Evolutionary conservation across 2,113 vertebrate species (phyloP), one percentile per base, ranked within the genome.

Genomic region (Piliocolobus tephrosceles): DNA sequence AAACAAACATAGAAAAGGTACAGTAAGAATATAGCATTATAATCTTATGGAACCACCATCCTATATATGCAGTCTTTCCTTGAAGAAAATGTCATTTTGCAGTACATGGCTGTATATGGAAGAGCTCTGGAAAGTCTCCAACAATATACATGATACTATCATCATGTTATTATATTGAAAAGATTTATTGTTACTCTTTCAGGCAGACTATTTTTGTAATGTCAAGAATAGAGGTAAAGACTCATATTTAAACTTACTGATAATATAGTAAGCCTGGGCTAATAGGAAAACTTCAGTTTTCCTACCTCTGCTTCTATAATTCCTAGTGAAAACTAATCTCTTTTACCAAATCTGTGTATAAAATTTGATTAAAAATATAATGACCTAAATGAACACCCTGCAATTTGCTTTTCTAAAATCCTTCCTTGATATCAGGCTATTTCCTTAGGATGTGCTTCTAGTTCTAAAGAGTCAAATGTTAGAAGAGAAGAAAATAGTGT

Each of bases 321-420:
- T 61, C 17, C 18, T 55, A 82, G 23, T 76, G 38, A 96, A 93
- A 94, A 61, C 61, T 30, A 91, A 57, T 76, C 50, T 91, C 8
- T 91, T 45, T 58, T 82, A 78, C 40, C 9, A 72, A 73, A 75
- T 96, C 50, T 50, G 35, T 40, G 14, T 57, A 66, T 40, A 83
- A 83, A 72, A 45, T 40, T 40, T 75, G n/a, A 91, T 25, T 45
- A 40, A 94, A 90, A 96, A 73, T 47, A 73, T 20, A 87, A 81
- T 79, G 57, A 50, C 4, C 45, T 16, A 82, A 35, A 83, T 12
- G 38, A 96, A 66, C 17, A 68, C 6, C 6, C 20, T 38, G 5
- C 22, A 83, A 68, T 94, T 61, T 55, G 18, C 18, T 96, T 95
- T 92, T 58, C 57, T 30, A 78, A 80, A 88, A 61, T 88, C 40